Evolutionary conservation across 2,113 vertebrate genomes (phyloP).

Genomic region (Setophaga kirtlandii): DNA sequence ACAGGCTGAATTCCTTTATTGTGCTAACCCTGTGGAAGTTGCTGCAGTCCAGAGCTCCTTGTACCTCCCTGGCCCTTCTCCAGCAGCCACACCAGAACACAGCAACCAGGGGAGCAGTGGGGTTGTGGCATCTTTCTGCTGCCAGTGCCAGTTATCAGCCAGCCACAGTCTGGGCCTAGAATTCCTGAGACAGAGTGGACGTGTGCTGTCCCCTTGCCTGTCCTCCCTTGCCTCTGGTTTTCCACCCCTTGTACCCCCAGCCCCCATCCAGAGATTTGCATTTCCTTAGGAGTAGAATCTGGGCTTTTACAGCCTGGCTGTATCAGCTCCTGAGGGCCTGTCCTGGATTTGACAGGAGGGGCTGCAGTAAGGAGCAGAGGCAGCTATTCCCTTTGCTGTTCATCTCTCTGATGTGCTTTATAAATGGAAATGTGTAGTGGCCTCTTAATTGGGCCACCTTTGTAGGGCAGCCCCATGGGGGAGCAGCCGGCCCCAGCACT

Average conservation of each 20-base stretch:
- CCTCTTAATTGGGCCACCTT: conserved; percentile 44
- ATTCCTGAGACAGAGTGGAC: not conserved
- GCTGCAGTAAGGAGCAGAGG: not conserved
- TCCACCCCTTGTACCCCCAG: not conserved
- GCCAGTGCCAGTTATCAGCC: not conserved
- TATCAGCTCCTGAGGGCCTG: not conserved
- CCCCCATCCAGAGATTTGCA: not conserved
- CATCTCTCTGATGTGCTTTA: conserved; percentile 2
- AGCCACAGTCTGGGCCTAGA: not conserved
- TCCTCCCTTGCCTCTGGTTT: not conserved
- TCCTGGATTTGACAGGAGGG: conserved; percentile 42
- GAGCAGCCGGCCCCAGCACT: not conserved
- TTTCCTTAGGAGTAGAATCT: not conserved
- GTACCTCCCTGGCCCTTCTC: not conserved
- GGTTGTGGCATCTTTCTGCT: not conserved
- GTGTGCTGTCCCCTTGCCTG: not conserved
- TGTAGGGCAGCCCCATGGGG: not conserved
- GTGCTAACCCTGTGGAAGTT: not conserved
- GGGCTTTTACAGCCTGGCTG: not conserved
- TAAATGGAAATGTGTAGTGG: conserved; percentile 4
- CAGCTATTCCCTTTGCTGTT: not conserved
- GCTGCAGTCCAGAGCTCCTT: not conserved
- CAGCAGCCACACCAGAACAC: rapidly evolving
- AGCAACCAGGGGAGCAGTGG: not conserved
- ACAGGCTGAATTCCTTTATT: not conserved